phyloP scores from a whole-genome alignment of 2,888 invertebrate genomes.

The Hirtodrosophila histrioides region DNA sequence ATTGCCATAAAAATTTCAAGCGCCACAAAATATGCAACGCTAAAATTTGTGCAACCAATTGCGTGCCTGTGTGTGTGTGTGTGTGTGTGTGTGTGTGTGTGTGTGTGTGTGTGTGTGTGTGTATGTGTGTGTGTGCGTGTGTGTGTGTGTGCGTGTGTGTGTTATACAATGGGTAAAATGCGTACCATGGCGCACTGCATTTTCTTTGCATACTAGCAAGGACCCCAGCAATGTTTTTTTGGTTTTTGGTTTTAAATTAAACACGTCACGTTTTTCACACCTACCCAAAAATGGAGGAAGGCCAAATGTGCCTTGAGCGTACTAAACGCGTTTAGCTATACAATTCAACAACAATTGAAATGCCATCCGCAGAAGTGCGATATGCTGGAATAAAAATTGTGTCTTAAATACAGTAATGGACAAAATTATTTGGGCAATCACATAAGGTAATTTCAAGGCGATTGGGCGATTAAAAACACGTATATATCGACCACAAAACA shows the following conservation, averaged over 20 bases:
- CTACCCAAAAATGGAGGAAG: constrained; percentile 23
- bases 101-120: constrained; percentile 8
- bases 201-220: constrained; percentile 5
- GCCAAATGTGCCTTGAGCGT: constrained; percentile 34
- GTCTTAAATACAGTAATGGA: too few species aligned
- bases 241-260: constrained; percentile 52
- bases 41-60: constrained; percentile 62
- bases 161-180: constrained; percentile 35
- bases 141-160: constrained; percentile 2
- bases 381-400: not conserved
- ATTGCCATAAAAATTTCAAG: constrained; percentile 79
- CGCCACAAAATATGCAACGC: constrained; percentile 76
- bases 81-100: constrained; percentile 2
- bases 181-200: constrained; percentile 22
- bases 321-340: constrained; percentile 42
- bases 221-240: constrained; percentile 9
- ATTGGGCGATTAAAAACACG: too few species aligned
- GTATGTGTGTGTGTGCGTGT: constrained; percentile 6
- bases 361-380: constrained; percentile 5
- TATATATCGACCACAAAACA: too few species aligned
- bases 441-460: too few species aligned
- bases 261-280: constrained; percentile 57
- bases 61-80: constrained; percentile 22
- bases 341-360: constrained; percentile 29
- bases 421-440: too few species aligned